Conservation (phyloP, 92 coral and sea anemone species). For the Virgularia gustaviana region DNA sequence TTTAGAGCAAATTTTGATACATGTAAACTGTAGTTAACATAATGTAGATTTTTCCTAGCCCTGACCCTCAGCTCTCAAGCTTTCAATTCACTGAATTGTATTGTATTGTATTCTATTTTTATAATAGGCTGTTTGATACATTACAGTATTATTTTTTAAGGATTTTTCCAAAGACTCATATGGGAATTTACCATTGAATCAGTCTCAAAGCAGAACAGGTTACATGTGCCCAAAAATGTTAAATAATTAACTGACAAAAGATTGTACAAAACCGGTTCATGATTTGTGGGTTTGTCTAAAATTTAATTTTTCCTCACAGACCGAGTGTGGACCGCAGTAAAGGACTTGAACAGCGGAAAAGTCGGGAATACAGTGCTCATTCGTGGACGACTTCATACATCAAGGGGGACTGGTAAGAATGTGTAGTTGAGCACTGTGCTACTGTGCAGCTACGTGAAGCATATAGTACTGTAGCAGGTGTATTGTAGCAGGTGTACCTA, state of each 20-base stretch:
- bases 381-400: constrained; percentile 84
- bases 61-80: not conserved
- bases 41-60: not conserved
- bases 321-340: constrained; percentile 78
- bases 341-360: constrained; percentile 56
- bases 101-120: not conserved
- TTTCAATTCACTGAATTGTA: not conserved
- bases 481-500: no score
- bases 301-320: constrained; percentile 41
- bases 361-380: constrained; percentile 74
- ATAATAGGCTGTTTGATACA: not conserved
- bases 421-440: no score
- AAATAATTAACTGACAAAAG: not conserved
- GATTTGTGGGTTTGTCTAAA: not conserved
- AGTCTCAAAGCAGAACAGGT: constrained; percentile 86
- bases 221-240: no score
- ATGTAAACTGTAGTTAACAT: not conserved
- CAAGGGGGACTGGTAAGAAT: constrained; percentile 89
- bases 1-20: not conserved
- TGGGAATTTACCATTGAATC: constrained; percentile 82
- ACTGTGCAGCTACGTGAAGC: no score
- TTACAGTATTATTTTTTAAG: constrained; percentile 39
- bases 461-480: no score
- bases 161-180: constrained; percentile 89
- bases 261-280: not conserved